Percentiles rank a stretch among this genome's conserved stretches.
Evolutionary conservation across 1,140 invertebrate genomes (phyloP).

Genomic region (Drosophila murphyi): DNA sequence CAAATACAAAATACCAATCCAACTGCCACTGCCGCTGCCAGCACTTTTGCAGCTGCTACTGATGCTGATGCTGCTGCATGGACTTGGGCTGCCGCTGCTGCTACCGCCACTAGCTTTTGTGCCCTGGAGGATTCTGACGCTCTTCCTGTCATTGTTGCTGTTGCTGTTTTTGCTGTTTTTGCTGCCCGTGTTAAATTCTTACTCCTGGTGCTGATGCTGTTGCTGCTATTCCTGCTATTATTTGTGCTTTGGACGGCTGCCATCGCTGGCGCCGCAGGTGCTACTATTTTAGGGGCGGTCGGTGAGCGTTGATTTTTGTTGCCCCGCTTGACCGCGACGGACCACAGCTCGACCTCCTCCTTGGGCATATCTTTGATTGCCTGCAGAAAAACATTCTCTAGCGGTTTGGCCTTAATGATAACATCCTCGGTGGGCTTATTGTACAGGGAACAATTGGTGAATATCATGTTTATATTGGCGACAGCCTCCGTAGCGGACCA

Average conservation of each 20-base stretch:
- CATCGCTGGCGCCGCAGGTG: too few relatives aligned
- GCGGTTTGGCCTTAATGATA: constrained; percentile 98
- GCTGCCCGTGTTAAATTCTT: background rate
- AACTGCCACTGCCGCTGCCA: too few relatives aligned
- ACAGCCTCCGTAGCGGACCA: constrained; percentile 98
- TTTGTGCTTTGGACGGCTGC: too few relatives aligned
- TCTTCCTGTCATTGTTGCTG: constrained; percentile 32
- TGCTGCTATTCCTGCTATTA: constrained; percentile 84
- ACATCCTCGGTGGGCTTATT: constrained; percentile 99
- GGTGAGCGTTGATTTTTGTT: constrained; percentile 88
- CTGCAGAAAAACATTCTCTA: constrained; percentile 97
- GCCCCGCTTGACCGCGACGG: constrained; percentile 89
- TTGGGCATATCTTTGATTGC: constrained; percentile 98
- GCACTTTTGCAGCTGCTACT: too few relatives aligned
- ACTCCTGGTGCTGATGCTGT: too few relatives aligned
- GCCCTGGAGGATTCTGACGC: too few relatives aligned
- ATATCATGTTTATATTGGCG: constrained; percentile 99
- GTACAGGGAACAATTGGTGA: constrained; percentile 99
- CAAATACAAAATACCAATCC: too few relatives aligned
- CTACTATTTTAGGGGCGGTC: constrained; percentile 71
- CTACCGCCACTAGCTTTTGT: too few relatives aligned
- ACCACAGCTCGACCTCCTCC: constrained; percentile 93
- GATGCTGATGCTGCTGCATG: too few relatives aligned
- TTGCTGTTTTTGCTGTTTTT: constrained; percentile 45
- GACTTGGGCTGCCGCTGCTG: too few relatives aligned